phyloP scores from a whole-genome alignment of 2,113 vertebrate genomes.

The Phrynosoma platyrhinos region DNA sequence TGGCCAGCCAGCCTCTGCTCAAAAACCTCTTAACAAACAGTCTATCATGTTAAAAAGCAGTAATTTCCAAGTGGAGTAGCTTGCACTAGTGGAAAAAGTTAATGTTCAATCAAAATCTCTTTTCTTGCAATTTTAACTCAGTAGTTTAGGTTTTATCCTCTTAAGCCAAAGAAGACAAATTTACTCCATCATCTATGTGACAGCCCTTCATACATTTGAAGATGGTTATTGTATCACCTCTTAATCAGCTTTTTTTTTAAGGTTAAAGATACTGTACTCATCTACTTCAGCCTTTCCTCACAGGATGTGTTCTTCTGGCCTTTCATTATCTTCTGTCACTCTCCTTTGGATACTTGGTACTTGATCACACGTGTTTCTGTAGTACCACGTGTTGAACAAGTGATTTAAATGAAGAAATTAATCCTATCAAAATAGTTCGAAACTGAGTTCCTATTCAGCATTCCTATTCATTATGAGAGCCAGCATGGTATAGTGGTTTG shows the following conservation, averaged over 20 bases:
- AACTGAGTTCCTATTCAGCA: background rate
- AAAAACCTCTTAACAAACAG: background rate
- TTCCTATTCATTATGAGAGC: no score
- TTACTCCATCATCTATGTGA: background rate
- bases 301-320: background rate
- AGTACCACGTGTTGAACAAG: background rate
- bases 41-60: background rate
- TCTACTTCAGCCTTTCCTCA: background rate
- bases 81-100: background rate
- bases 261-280: background rate
- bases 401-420: background rate
- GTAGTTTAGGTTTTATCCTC: background rate
- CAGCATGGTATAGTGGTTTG: no score
- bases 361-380: background rate
- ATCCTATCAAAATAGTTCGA: background rate
- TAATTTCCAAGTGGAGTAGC: background rate
- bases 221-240: background rate
- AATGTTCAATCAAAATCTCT: background rate
- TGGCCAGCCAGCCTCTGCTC: background rate
- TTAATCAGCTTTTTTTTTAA: background rate
- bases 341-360: background rate
- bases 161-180: background rate
- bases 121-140: background rate
- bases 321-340: background rate
- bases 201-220: background rate